phyloP scores from a whole-genome alignment of 2,888 invertebrate genomes.

The Nebria salina region DNA sequence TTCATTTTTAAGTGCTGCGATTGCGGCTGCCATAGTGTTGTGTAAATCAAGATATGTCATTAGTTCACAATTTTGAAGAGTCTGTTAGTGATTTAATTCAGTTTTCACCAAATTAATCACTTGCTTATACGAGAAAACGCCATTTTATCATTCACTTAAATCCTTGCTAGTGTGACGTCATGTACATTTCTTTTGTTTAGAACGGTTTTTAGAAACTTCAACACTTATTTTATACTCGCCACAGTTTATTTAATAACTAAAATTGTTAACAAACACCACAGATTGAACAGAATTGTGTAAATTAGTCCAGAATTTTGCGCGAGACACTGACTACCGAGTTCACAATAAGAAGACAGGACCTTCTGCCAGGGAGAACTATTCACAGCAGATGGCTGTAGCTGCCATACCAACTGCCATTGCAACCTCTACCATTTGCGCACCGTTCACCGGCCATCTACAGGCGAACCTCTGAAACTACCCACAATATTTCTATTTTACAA shows the following conservation, averaged over 20 bases:
- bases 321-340: conserved; percentile 39
- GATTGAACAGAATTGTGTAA: conserved; percentile 22
- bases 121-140: conserved; percentile 67
- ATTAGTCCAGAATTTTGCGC: conserved; percentile 35
- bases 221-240: conserved; percentile 31
- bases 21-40: conserved; percentile 59
- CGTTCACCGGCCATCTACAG: not conserved
- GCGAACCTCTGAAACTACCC: not conserved
- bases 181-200: conserved; percentile 45
- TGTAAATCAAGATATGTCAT: conserved; percentile 52
- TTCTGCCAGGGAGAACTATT: conserved; percentile 28
- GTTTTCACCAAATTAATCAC: conserved; percentile 62
- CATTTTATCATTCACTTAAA: conserved; percentile 51
- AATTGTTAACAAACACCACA: conserved; percentile 30
- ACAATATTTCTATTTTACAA: conserved; percentile 15
- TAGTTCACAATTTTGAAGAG: conserved; percentile 59
- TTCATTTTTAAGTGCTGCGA: conserved; percentile 68
- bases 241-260: conserved; percentile 25
- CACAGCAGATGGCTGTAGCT: conserved; percentile 33
- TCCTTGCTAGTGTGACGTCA: conserved; percentile 43
- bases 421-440: not conserved
- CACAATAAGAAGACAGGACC: conserved; percentile 42
- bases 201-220: conserved; percentile 24
- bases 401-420: conserved; percentile 24
- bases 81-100: conserved; percentile 58